Evolutionary conservation across 2,113 vertebrate species (phyloP).

Genomic region (Odontesthes bonariensis): DNA sequence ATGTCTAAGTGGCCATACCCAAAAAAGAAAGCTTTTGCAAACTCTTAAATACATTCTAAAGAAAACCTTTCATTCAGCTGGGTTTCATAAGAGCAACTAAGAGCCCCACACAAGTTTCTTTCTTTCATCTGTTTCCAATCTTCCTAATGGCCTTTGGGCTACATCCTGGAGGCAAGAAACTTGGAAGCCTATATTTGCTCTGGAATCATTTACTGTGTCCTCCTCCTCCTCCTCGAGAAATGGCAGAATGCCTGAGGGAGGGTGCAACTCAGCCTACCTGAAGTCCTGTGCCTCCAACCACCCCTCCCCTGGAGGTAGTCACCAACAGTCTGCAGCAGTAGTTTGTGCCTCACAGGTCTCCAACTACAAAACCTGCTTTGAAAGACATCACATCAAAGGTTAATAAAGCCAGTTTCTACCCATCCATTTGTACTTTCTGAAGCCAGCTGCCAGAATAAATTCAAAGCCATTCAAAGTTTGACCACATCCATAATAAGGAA

Average conservation of each 20-base stretch:
- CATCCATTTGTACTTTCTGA: background rate
- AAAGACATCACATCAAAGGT: constrained; percentile 43
- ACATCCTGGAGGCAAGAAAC: constrained; percentile 60
- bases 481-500: constrained; percentile 20
- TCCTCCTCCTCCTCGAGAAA: constrained; percentile 73
- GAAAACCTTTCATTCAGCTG: constrained; percentile 47
- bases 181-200: constrained; percentile 77
- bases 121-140: constrained; percentile 79
- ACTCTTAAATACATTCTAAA: constrained; percentile 19
- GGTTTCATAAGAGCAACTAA: constrained; percentile 59
- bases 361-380: constrained; percentile 38
- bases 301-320: constrained; percentile 59
- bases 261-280: constrained; percentile 69
- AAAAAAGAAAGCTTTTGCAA: constrained; percentile 16
- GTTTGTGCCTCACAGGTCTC: constrained; percentile 43
- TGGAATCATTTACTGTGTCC: constrained; percentile 71
- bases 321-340: constrained; percentile 39
- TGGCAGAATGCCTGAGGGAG: constrained; percentile 45
- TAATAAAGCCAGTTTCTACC: constrained; percentile 28
- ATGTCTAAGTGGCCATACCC: constrained; percentile 26
- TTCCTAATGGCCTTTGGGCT: constrained; percentile 56
- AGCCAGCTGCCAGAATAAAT: constrained; percentile 19
- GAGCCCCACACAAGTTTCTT: constrained; percentile 58
- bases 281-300: constrained; percentile 67
- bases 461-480: constrained; percentile 20